Evolutionary conservation across 1,140 invertebrate species (phyloP), one percentile per base, ranked within the genome.

Genomic region (Achroia grisella): DNA sequence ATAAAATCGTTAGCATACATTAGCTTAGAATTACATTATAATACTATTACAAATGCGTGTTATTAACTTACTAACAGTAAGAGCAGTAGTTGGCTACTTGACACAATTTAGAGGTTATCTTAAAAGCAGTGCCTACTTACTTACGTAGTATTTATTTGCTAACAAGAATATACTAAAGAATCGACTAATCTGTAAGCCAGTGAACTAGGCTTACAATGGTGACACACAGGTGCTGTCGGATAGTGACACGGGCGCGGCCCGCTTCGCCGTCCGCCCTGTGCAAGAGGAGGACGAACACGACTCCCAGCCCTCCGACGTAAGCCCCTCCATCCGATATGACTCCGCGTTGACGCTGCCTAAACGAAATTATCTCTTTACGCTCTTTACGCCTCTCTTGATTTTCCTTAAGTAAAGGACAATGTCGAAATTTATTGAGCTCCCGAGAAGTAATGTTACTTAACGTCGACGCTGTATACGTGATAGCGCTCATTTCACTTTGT

Each of bases 301-400:
- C 50, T 80, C 78, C 31, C 71, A 75, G 52, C 70, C 71, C 68
- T 82, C 80, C 64, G 75, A 85, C 57, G 80, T 85, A 82, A 85
- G 81, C 61, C 39, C 50, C 48, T 44, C 55, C 36, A 56, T 55
- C 51, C 44, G 39, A 52, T 52, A 40, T 39, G 42, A 12, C 35
- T 29, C 40, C 17, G 39, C 44, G 56, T 46, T 52, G 10, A 52
- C 46, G 59, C 52, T 55, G 47, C 45, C 42, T 44, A 32, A 43
- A 41, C 23, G 8, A 34, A 48, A 32, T 39, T 4, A 10, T n/a
- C 32, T 10, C 41, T 15, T 27, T 17, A 10, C 39, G 23, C 41
- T 43, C n/a, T n/a, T n/a, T n/a, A n/a, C 15, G 6, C 28, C 39
- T 17, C 35, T 15, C 15, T 37, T 37, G 14, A 37, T 17, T 15